phyloP scores from a whole-genome alignment of 2,113 vertebrate species.

The Melanocharis versteri region DNA sequence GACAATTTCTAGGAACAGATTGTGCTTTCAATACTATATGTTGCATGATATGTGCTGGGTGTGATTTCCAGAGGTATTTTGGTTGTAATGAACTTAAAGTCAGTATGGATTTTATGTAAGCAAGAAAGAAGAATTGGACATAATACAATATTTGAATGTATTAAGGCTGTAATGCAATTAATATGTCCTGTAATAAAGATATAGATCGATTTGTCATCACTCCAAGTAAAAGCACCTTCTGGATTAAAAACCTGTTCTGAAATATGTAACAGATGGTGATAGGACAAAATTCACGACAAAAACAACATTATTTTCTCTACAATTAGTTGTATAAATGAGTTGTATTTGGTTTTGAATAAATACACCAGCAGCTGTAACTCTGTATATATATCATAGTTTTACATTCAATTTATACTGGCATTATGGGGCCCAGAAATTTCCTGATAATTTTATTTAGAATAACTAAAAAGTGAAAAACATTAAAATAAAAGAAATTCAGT shows the following conservation, averaged over 20 bases:
- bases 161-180: neutral
- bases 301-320: neutral
- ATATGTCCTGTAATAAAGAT: neutral
- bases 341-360: neutral
- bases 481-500: neutral
- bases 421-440: neutral
- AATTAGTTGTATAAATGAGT: neutral
- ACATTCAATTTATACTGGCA: neutral
- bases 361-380: neutral
- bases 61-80: neutral
- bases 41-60: neutral
- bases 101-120: neutral
- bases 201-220: neutral
- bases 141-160: neutral
- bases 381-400: neutral
- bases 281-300: neutral
- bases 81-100: neutral
- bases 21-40: neutral
- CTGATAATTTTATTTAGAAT: neutral
- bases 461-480: neutral
- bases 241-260: constrained; percentile 3
- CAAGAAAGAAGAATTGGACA: neutral
- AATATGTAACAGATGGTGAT: constrained; percentile 9
- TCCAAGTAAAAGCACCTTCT: neutral
- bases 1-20: neutral